Percentiles rank a stretch among this genome's conserved stretches.
phyloP scores from a whole-genome alignment of 2,888 invertebrate genomes.

The Epistrophe eligans region DNA sequence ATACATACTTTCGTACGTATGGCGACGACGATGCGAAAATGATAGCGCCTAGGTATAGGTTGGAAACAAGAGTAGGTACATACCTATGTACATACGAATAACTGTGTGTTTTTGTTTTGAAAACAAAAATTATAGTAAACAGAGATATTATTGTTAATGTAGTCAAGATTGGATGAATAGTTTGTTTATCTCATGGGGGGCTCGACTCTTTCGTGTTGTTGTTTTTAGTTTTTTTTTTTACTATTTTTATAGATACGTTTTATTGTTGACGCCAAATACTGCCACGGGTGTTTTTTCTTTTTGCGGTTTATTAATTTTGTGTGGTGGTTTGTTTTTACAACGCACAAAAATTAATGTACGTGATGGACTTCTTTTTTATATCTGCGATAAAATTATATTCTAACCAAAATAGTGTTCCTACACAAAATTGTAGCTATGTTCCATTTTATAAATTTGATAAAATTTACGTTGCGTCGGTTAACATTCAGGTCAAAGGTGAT shows the following conservation, averaged over 20 bases:
- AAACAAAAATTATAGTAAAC: slow-evolving; percentile 6
- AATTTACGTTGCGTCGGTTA: too few relatives aligned
- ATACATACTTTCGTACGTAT: neutral
- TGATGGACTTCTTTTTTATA: neutral
- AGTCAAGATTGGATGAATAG: neutral
- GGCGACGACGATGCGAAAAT: neutral
- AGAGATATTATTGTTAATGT: slow-evolving; percentile 4
- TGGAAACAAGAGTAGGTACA: slow-evolving; percentile 2
- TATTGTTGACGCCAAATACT: neutral
- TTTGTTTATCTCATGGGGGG: slow-evolving; percentile 5
- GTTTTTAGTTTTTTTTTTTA: neutral
- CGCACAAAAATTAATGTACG: neutral
- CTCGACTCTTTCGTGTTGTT: slow-evolving; percentile 1
- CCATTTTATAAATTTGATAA: too few relatives aligned
- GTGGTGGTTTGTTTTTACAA: neutral
- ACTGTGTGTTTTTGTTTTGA: slow-evolving; percentile 1
- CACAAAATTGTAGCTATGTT: too few relatives aligned
- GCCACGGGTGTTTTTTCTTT: neutral
- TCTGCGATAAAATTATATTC: neutral
- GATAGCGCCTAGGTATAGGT: neutral
- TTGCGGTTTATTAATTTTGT: neutral
- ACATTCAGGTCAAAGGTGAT: too few relatives aligned
- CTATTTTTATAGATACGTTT: neutral
- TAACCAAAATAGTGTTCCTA: neutral
- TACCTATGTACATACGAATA: neutral